These are phyloP conservation scores for Mustelus asterias DNA, from an alignment of 2,113 vertebrate genomes.

Conservation along the genomic window DNA sequence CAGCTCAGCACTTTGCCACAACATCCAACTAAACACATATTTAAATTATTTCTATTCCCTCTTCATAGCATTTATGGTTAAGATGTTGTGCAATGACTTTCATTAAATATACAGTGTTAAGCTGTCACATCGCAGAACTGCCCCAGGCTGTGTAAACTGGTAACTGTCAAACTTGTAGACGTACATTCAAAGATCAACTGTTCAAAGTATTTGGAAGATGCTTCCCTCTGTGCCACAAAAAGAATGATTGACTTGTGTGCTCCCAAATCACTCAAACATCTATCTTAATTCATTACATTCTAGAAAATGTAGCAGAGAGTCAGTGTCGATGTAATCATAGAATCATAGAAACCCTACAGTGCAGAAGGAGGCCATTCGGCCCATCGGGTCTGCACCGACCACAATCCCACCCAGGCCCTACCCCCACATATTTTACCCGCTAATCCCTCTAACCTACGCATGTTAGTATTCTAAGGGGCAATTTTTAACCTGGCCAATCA, in stretches of 20 bases:
- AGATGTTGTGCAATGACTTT: background rate
- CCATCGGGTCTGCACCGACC: no score
- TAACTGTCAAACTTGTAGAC: background rate
- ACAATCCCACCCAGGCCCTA: no score
- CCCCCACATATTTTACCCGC: no score
- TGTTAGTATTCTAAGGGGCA: no score
- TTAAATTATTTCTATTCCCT: background rate
- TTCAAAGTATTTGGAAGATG: background rate
- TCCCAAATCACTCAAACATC: background rate
- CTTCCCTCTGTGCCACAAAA: background rate
- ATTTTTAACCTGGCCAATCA: no score
- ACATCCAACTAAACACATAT: background rate
- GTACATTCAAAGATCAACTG: background rate
- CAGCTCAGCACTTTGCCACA: background rate
- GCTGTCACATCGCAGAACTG: background rate
- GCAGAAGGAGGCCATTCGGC: no score
- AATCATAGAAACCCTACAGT: no score
- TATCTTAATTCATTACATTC: background rate
- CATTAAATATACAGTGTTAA: background rate
- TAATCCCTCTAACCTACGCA: no score
- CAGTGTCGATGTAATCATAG: background rate
- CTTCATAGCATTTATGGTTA: background rate
- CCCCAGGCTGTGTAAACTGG: background rate
- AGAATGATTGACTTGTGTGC: background rate
- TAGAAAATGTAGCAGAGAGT: background rate